These are phyloP conservation scores for Mythimna albipuncta DNA, from an alignment of 2,888 invertebrate species.

Conservation along the genomic window DNA sequence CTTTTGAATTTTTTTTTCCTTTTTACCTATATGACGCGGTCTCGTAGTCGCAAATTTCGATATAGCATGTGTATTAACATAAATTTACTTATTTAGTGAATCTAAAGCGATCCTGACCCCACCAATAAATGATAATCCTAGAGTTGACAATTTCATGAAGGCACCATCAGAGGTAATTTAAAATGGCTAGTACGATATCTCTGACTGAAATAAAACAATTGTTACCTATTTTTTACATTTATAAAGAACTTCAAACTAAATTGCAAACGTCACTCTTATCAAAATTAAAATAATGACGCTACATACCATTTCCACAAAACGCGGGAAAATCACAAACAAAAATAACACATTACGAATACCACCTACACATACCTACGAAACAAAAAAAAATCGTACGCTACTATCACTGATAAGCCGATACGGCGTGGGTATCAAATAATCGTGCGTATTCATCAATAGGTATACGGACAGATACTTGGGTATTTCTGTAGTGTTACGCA, in stretches of 20 bases:
- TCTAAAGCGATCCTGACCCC: conserved; percentile 42
- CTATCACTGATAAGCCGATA: conserved; percentile 52
- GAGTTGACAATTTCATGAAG: conserved; percentile 26
- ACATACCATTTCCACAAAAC: conserved; percentile 5
- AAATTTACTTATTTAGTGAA: conserved; percentile 48
- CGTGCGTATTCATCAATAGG: conserved; percentile 31
- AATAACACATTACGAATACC: conserved; percentile 32
- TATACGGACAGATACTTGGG: conserved; percentile 30
- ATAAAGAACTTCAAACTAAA: conserved; percentile 33
- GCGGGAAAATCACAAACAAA: conserved; percentile 29
- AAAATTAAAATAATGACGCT: conserved; percentile 15
- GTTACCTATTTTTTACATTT: conserved; percentile 29
- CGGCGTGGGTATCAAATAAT: conserved; percentile 38
- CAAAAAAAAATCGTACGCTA: conserved; percentile 37
- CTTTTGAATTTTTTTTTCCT: conserved; percentile 21
- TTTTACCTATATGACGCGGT: conserved; percentile 12
- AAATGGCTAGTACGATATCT: conserved; percentile 35
- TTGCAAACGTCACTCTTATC: conserved; percentile 8
- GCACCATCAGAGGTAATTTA: neutral
- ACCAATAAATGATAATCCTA: conserved; percentile 47
- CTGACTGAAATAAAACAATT: conserved; percentile 6
- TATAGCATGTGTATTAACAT: conserved; percentile 37
- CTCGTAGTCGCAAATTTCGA: conserved; percentile 24
- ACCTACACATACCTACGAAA: conserved; percentile 28
- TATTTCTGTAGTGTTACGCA: conserved; percentile 84